Base-by-base conservation (phyloP, 2,888 invertebrate genomes). In the Clanis bilineata region DNA sequence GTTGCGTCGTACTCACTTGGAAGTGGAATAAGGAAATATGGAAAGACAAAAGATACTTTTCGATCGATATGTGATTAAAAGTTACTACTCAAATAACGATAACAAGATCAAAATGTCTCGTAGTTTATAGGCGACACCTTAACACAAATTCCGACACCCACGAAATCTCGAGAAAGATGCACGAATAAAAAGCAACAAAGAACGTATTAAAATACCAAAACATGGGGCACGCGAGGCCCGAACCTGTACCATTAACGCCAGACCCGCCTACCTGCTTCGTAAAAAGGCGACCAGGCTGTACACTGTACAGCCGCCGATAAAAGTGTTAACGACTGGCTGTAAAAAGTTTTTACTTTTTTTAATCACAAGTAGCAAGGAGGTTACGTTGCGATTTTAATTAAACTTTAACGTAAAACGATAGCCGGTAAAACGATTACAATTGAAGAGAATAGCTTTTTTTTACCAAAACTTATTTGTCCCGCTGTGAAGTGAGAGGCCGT, bases 161-260 rank as follows among this genome's bases (percentile, higher is more conserved):
- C 38, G 9, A 51, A 57, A 58, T 39, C 47, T 39, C 47, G 36
- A 47, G 25, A 44, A 38, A 47, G 58, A 38, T 38, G 25, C 39
- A 68, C 62, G 65, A 73, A 67, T 64, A 75, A 73, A 77, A 76
- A 70, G 64, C 59, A 60, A 75, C 68, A 73, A 77, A 72, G 65
- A 68, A 62, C 60, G 74, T 67, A 80, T 79, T 77, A 82, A 82
- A 80, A 83, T 81, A 79, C 80, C 79, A 73, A 80, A 84, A 80
- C 79, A 72, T 68, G 76, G 71, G 72, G 87, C 90, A 88, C 90
- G 88, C 85, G 89, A 86, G 82, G 82, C 81, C 81, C 82, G 79
- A 87, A 85, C 85, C 84, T 78, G 82, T 63, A 73, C 81, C 81
- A 88, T 89, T 88, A 86, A 74, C 79, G 76, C 79, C 82, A 70